Evolutionary conservation across 2,113 vertebrate genomes (phyloP), one percentile per base, ranked within the genome.

Genomic region (Pleuronectes platessa): DNA sequence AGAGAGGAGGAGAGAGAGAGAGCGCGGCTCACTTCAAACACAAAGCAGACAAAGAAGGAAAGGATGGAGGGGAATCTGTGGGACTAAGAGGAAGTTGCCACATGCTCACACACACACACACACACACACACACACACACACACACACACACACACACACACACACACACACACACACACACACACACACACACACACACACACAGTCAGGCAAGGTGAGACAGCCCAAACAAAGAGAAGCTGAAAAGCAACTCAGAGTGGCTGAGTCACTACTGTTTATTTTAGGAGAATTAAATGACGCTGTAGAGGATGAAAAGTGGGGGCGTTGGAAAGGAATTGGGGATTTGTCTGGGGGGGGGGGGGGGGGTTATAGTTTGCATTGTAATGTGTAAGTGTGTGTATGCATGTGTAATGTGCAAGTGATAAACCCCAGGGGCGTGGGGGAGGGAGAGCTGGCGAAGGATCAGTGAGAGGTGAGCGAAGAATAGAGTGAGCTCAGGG

Each of bases 381-480:
- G 79, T 83, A 73, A 85, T 86, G 74, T 83, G 78, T 56, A 74
- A 72, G 68, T 80, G 81, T 59, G 73, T 79, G 70, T 72, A 23
- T 83, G 75, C 53, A 85, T 84, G 69, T 79, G 79, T 81, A 73
- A 86, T 87, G 72, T 83, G 78, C 56, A 77, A 74, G 70, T 80
- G 81, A 62, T 58, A 80, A 85, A 83, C 69, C 84, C 74, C 74
- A 35, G 13, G 60, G 76, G 76, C 21, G 75, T 81, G 88, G 76
- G 85, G 87, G 86, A 88, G 87, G 89, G 82, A 74, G 55, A 21
- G 11, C 53, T 76, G 77, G 82, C 74, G 71, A 72, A 73, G 78
- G 82, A 88, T 88, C 82, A 86, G 67, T 9, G 47, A 86, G 87
- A 88, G 84, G 90, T 88, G 86, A 92, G 70, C 20, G 42, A 60